These are phyloP conservation scores for Aquatica leii DNA, from an alignment of 2,888 invertebrate genomes.

Conservation along the genomic window DNA sequence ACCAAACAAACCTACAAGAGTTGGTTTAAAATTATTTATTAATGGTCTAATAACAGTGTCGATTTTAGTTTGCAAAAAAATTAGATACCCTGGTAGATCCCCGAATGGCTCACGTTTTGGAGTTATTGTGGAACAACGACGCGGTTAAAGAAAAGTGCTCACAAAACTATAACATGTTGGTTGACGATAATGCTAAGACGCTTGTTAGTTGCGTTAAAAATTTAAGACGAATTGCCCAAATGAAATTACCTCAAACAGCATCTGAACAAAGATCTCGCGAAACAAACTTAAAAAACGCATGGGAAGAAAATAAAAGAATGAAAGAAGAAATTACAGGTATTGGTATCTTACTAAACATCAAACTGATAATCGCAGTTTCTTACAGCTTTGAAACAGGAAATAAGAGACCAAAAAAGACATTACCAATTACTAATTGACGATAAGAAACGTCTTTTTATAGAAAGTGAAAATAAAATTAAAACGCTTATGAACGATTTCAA, in stretches of 20 bases:
- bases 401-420: too few relatives aligned
- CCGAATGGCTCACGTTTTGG: background rate
- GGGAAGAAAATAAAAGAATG: slow-evolving; percentile 60
- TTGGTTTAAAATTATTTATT: too few relatives aligned
- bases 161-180: background rate
- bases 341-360: too few relatives aligned
- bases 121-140: slow-evolving; percentile 1
- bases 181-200: background rate
- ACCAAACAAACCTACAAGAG: too few relatives aligned
- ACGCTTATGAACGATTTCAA: too few relatives aligned
- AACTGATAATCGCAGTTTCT: too few relatives aligned
- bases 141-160: background rate
- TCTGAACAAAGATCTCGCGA: slow-evolving; percentile 62
- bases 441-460: too few relatives aligned
- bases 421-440: too few relatives aligned
- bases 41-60: too few relatives aligned
- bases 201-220: slow-evolving; percentile 51
- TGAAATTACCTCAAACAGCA: slow-evolving; percentile 61
- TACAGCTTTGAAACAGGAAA: too few relatives aligned
- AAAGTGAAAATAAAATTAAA: too few relatives aligned
- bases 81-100: background rate
- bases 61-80: too few relatives aligned
- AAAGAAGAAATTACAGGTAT: slow-evolving; percentile 60
- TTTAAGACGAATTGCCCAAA: slow-evolving; percentile 59
- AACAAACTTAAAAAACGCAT: slow-evolving; percentile 60